Conservation (phyloP, 2,888 invertebrate genomes). For the Autographa pulchrina region DNA sequence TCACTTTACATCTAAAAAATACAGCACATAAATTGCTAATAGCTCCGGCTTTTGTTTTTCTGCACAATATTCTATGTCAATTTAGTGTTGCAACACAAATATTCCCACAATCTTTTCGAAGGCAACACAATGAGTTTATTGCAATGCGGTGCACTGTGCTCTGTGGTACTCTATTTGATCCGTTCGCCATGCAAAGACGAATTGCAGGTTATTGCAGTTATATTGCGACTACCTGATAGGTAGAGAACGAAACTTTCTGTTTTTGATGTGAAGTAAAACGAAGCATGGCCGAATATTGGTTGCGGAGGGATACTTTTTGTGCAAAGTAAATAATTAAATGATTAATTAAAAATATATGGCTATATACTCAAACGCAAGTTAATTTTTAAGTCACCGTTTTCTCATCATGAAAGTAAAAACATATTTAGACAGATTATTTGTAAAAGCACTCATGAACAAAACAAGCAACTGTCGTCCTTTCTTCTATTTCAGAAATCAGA, state of each 20-base stretch:
- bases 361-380: too few relatives aligned
- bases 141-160: constrained; percentile 48
- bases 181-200: constrained; percentile 56
- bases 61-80: background rate
- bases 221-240: constrained; percentile 38
- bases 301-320: background rate
- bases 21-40: too few relatives aligned
- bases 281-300: background rate
- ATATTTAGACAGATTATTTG: too few relatives aligned
- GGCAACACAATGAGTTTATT: constrained; percentile 59
- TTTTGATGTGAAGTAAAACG: background rate
- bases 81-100: constrained; percentile 38
- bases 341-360: too few relatives aligned
- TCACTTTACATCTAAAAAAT: too few relatives aligned
- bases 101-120: constrained; percentile 51
- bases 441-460: too few relatives aligned
- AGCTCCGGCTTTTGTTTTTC: too few relatives aligned
- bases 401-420: too few relatives aligned
- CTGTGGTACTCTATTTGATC: constrained; percentile 58
- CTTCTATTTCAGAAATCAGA: too few relatives aligned
- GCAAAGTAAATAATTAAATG: background rate
- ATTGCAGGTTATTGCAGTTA: constrained; percentile 55
- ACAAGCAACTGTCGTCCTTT: too few relatives aligned
- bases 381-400: too few relatives aligned
- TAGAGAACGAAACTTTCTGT: background rate